These are phyloP conservation scores for Malachius bipustulatus DNA, from an alignment of 2,888 invertebrate genomes.

Conservation along the genomic window DNA sequence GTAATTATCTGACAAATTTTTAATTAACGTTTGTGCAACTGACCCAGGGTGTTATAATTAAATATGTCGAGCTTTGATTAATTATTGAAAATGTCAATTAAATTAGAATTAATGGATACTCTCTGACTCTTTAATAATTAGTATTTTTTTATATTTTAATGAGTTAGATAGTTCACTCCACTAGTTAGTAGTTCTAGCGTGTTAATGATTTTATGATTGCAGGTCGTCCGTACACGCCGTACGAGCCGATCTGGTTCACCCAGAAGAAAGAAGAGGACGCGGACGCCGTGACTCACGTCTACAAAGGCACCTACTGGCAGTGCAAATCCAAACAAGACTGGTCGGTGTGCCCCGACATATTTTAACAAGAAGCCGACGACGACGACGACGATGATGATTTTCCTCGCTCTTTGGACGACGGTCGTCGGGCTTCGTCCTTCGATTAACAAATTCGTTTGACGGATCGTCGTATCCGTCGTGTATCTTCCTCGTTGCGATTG, in stretches of 20 bases:
- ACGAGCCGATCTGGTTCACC: slow-evolving; percentile 83
- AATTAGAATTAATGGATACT: too few species aligned
- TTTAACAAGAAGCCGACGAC: slow-evolving; percentile 35
- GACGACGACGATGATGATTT: slow-evolving; percentile 1
- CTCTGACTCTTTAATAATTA: too few species aligned
- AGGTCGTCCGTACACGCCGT: slow-evolving; percentile 53
- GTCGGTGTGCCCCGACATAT: slow-evolving; percentile 85
- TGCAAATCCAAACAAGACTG: slow-evolving; percentile 82
- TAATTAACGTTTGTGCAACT: too few species aligned
- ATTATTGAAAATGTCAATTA: too few species aligned
- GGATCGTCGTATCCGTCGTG: too few species aligned
- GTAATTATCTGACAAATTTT: too few species aligned
- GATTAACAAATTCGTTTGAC: too few species aligned
- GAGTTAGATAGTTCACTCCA: too few species aligned
- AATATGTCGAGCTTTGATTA: too few species aligned
- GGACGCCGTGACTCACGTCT: slow-evolving; percentile 64
- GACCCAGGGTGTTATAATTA: too few species aligned
- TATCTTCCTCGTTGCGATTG: slow-evolving; percentile 7
- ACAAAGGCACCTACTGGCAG: slow-evolving; percentile 86
- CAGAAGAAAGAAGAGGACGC: slow-evolving; percentile 65
- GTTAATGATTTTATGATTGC: slow-evolving; percentile 15
- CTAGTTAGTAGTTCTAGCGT: too few species aligned
- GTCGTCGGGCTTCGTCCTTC: too few species aligned
- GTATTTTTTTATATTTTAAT: slow-evolving; percentile 9
- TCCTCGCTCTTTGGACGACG: neutral